Evolutionary conservation across 2,888 invertebrate genomes (phyloP).

Genomic region (Mesopsocus fuscifrons): DNA sequence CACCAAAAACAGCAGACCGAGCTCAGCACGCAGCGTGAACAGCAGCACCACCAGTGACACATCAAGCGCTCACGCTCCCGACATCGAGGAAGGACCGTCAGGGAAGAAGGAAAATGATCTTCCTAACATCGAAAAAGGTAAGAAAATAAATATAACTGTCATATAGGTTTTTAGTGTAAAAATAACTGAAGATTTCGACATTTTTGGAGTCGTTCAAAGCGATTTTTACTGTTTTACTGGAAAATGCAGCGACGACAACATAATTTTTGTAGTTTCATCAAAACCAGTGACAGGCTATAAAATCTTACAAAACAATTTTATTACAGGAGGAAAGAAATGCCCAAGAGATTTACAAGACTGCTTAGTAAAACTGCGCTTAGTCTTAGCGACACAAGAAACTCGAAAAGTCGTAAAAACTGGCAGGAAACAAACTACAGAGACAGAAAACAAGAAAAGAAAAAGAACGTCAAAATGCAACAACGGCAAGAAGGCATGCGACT

Average conservation of each 20-base stretch:
- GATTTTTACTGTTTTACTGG: too few relatives aligned
- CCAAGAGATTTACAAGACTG: conserved; percentile 19
- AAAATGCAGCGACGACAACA: too few relatives aligned
- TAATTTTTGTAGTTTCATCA: too few relatives aligned
- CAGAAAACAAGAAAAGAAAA: background rate
- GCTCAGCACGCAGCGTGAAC: background rate
- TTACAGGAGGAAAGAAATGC: too few relatives aligned
- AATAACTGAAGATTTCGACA: too few relatives aligned
- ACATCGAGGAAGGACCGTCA: background rate
- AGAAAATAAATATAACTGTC: too few relatives aligned
- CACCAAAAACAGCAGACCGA: conserved; percentile 2
- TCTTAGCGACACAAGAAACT: conserved; percentile 17
- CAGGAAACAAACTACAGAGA: background rate
- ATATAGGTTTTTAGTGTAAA: too few relatives aligned
- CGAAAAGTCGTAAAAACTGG: background rate
- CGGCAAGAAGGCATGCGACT: background rate
- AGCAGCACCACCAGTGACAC: background rate
- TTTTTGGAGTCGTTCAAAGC: too few relatives aligned
- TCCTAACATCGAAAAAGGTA: too few relatives aligned
- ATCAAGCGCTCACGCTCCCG: background rate
- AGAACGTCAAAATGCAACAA: background rate
- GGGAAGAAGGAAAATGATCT: too few relatives aligned
- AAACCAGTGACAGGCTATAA: too few relatives aligned
- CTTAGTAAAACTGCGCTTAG: conserved; percentile 21
- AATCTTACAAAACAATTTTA: too few relatives aligned